These are phyloP conservation scores for Ditylenchus dipsaci DNA, from an alignment of 1,140 invertebrate species.

Conservation along the genomic window DNA sequence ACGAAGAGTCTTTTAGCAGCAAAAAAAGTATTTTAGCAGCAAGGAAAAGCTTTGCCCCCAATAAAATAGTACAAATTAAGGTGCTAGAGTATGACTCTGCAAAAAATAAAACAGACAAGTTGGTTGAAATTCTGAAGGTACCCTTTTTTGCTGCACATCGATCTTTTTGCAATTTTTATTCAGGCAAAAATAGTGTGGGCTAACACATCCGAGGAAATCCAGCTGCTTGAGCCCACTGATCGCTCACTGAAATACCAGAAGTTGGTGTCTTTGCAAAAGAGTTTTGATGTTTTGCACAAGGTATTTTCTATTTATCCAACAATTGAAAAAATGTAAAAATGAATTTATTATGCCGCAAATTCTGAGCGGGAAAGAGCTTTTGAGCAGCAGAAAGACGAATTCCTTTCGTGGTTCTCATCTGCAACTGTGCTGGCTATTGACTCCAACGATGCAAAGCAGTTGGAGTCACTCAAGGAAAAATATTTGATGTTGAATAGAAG, in stretches of 20 bases:
- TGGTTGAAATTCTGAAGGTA: constrained; percentile 41
- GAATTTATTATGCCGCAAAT: constrained; percentile 22
- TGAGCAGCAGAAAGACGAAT: constrained; percentile 41
- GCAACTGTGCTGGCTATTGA: constrained; percentile 47
- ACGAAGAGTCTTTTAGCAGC: too few species aligned
- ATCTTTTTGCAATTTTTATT: constrained; percentile 5
- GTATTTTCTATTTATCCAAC: constrained; percentile 9
- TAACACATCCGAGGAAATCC: constrained; percentile 29
- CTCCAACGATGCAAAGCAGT: constrained; percentile 31
- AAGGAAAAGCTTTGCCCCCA: too few species aligned
- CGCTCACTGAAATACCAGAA: constrained; percentile 34
- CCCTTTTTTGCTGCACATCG: neutral
- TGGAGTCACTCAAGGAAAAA: constrained; percentile 38
- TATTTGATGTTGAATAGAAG: constrained; percentile 28
- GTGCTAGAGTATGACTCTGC: constrained; percentile 45
- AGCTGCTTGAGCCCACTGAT: constrained; percentile 30
- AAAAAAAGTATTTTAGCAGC: too few species aligned
- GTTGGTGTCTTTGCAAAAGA: constrained; percentile 41
- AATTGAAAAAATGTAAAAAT: neutral
- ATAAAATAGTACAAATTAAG: constrained; percentile 7
- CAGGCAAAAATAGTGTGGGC: constrained; percentile 44
- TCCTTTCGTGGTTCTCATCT: constrained; percentile 42
- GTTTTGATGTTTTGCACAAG: constrained; percentile 33
- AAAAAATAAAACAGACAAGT: constrained; percentile 38
- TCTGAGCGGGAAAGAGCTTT: constrained; percentile 22